Conservation (phyloP, 2,888 invertebrate genomes). For the Cataglyphis livida region DNA sequence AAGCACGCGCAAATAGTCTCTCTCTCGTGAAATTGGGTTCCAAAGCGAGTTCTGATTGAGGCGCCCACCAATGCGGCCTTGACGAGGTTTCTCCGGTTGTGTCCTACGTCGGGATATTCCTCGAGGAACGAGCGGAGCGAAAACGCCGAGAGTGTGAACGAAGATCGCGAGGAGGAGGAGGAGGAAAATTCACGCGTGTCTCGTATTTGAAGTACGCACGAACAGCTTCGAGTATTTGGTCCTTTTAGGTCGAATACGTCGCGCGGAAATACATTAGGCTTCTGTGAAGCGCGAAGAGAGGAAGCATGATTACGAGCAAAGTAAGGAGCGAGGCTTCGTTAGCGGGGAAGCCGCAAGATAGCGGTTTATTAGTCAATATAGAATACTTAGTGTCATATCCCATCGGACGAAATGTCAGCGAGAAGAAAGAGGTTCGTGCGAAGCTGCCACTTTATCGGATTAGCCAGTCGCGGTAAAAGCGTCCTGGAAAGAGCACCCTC, state of each 20-base stretch:
- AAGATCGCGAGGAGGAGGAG: slow-evolving; percentile 16
- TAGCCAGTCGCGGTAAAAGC: slow-evolving; percentile 78
- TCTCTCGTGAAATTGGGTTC: slow-evolving; percentile 80
- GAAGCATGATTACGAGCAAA: slow-evolving; percentile 42
- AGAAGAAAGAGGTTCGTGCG: slow-evolving; percentile 79
- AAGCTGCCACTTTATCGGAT: slow-evolving; percentile 81
- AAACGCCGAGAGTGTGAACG: slow-evolving; percentile 49
- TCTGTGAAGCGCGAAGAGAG: slow-evolving; percentile 4
- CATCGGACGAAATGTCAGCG: slow-evolving; percentile 73
- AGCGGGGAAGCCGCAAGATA: slow-evolving; percentile 56
- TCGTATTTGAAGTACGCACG: slow-evolving; percentile 21
- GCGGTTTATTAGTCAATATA: slow-evolving; percentile 80
- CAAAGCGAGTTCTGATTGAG: slow-evolving; percentile 82
- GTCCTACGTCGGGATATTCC: slow-evolving; percentile 57
- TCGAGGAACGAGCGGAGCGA: slow-evolving; percentile 46
- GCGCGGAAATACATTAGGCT: not conserved
- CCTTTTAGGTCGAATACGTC: not conserved
- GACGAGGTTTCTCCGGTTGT: slow-evolving; percentile 63
- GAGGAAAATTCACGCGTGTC: slow-evolving; percentile 7
- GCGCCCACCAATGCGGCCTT: slow-evolving; percentile 74
- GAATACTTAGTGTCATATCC: slow-evolving; percentile 78
- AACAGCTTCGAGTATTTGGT: not conserved
- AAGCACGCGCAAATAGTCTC: slow-evolving; percentile 79
- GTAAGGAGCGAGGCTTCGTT: slow-evolving; percentile 59
- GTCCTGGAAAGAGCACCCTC: slow-evolving; percentile 71